A percentile compares a stretch with the other conserved stretches of the same genome.
phyloP scores from a whole-genome alignment of 2,888 invertebrate species.

The Scelioninae gen. 2 region DNA sequence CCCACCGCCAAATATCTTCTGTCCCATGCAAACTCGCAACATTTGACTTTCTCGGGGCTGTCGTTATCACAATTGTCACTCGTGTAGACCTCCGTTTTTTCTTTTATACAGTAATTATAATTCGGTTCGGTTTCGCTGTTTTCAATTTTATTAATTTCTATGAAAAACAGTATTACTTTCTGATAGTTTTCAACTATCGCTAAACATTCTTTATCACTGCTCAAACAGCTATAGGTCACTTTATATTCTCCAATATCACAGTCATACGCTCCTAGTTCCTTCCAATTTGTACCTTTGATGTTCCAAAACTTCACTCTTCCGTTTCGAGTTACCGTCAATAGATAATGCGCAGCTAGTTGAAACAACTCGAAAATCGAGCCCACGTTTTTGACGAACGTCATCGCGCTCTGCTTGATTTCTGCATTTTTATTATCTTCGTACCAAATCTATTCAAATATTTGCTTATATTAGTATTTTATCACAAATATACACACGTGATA shows the following conservation, averaged over 20 bases:
- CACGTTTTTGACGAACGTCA: conserved; percentile 57
- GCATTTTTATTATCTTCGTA: conserved; percentile 46
- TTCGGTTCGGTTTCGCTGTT: conserved; percentile 34
- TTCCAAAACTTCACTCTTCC: conserved; percentile 66
- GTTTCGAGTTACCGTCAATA: conserved; percentile 65
- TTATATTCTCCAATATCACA: conserved; percentile 44
- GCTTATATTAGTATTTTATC: too few species aligned
- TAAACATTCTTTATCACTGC: conserved; percentile 63
- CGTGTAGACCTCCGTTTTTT: conserved; percentile 46
- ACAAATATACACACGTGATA: too few species aligned
- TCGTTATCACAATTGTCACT: conserved; percentile 25
- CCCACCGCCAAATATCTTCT: conserved; percentile 81
- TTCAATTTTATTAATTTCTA: conserved; percentile 54
- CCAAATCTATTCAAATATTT: conserved; percentile 34
- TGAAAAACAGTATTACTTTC: conserved; percentile 62
- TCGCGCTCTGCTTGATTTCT: conserved; percentile 43
- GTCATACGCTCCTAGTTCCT: conserved; percentile 38
- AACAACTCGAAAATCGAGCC: conserved; percentile 66
- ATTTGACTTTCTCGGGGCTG: conserved; percentile 59
- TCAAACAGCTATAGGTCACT: conserved; percentile 65
- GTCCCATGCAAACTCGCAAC: conserved; percentile 76
- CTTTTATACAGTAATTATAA: conserved; percentile 29
- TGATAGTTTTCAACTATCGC: conserved; percentile 63
- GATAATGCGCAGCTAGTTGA: conserved; percentile 61
- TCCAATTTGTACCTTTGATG: conserved; percentile 59